Evolutionary conservation across 2,113 vertebrate species (phyloP).

Genomic region (Percopsis transmontana): DNA sequence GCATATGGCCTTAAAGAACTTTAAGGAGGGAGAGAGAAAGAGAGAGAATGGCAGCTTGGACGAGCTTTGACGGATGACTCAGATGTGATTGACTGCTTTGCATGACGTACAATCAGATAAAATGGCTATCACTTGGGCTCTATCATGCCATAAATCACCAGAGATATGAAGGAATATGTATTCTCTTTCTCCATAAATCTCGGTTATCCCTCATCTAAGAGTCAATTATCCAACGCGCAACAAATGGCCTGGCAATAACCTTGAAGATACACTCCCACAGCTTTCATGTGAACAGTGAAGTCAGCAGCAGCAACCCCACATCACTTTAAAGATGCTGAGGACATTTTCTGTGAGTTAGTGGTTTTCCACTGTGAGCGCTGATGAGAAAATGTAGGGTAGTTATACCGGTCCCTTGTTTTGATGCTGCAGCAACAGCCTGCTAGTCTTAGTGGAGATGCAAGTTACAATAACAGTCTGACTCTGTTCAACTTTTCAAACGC

Average conservation of each 20-base stretch:
- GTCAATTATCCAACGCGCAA: constrained; percentile 74
- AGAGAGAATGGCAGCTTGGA: constrained; percentile 33
- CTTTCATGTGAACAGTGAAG: not conserved
- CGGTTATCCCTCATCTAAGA: constrained; percentile 74
- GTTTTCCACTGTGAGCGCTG: constrained; percentile 20
- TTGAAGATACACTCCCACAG: constrained; percentile 56
- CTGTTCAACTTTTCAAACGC: constrained; percentile 11
- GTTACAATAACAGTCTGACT: constrained; percentile 22
- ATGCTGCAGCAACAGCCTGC: not conserved
- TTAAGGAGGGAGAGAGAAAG: constrained; percentile 43
- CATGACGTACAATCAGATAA: constrained; percentile 77
- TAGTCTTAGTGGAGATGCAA: constrained; percentile 5
- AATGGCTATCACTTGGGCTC: constrained; percentile 69
- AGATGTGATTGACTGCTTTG: constrained; percentile 75
- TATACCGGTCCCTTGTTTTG: constrained; percentile 22
- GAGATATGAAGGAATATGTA: constrained; percentile 73
- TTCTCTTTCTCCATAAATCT: constrained; percentile 75
- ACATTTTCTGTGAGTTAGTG: too few relatives aligned
- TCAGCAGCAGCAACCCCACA: constrained; percentile 3
- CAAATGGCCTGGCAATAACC: constrained; percentile 70
- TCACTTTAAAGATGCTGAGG: not conserved
- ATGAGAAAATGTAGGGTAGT: constrained; percentile 37
- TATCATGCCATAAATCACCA: constrained; percentile 73
- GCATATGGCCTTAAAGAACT: constrained; percentile 55
- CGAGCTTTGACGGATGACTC: constrained; percentile 65